Evolutionary conservation across 1,140 invertebrate genomes (phyloP).

Genomic region (Drosophila carrolli): DNA sequence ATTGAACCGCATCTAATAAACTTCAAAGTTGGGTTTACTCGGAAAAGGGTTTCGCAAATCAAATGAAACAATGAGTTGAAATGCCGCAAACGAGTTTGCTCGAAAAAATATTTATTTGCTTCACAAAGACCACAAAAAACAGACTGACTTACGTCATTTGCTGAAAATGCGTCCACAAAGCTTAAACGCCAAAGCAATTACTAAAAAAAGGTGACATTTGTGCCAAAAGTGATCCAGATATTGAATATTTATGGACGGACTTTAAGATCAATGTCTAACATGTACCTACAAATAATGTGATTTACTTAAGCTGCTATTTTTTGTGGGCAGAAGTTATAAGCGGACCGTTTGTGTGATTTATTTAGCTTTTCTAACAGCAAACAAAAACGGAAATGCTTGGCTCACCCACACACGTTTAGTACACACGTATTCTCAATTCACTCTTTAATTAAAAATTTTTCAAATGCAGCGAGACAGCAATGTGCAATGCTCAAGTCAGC

Average conservation of each 20-base stretch:
- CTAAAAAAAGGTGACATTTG: slow-evolving; percentile 28
- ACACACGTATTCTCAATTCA: neutral
- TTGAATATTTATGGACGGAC: slow-evolving; percentile 8
- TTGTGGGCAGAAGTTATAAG: slow-evolving; percentile 17
- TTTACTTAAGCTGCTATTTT: slow-evolving; percentile 10
- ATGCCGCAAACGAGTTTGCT: slow-evolving; percentile 62
- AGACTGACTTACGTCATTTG: slow-evolving; percentile 61
- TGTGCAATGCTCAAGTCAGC: slow-evolving; percentile 23
- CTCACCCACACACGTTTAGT: slow-evolving; percentile 29
- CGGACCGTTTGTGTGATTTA: slow-evolving; percentile 17
- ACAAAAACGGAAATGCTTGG: slow-evolving; percentile 46
- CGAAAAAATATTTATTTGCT: slow-evolving; percentile 20
- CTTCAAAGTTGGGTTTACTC: slow-evolving; percentile 26
- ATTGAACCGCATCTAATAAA: slow-evolving; percentile 45
- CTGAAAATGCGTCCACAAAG: slow-evolving; percentile 37
- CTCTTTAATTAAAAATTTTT: slow-evolving; percentile 25
- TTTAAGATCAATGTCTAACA: slow-evolving; percentile 12
- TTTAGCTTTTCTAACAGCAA: slow-evolving; percentile 24
- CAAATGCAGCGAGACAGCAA: slow-evolving; percentile 34
- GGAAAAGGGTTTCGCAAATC: slow-evolving; percentile 63
- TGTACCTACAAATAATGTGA: neutral
- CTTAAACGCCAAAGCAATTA: slow-evolving; percentile 14
- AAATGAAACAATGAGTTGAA: slow-evolving; percentile 55
- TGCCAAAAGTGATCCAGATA: slow-evolving; percentile 6
- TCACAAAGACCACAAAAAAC: slow-evolving; percentile 23